Base-by-base conservation (phyloP, 1,140 invertebrate species). In the Ruditapes philippinarum region DNA sequence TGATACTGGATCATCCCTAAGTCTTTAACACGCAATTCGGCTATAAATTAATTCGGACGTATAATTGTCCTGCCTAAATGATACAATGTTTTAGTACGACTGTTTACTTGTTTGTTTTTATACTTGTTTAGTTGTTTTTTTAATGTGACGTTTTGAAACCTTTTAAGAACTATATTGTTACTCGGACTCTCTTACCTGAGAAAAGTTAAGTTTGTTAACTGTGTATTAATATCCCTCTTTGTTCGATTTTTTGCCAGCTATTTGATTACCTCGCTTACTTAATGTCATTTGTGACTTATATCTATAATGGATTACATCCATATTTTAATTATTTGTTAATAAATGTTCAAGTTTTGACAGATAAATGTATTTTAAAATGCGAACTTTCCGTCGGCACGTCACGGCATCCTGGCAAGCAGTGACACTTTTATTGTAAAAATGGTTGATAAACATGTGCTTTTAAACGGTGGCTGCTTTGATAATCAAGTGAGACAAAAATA, bases 311-410 rank as follows among this genome's bases (percentile, higher is more conserved):
- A 70, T 40, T 5, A 70, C 33, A 40, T 70, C 33, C 65, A 36
- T 70, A 70, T 70, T 38, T 70, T 70, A 70, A 70, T 70, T 70
- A 70, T 36, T 22, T 17, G 65, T 70, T 31, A 70, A 70, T 70
- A 38, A 70, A 36, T 70, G 65, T 70, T 70, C 0, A 70, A 70
- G 36, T 70, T 36, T 70, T 70, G 65, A 70, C 65, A 70, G 65
- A 12, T 38, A 38, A 70, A 19, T 70, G 65, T 28, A 70, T 70
- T 38, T 70, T 70, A 70, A 70, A 70, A 65, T 9, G 33, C 22
- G 65, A 70, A 9, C 65, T 70, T 65, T 65, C 60, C 60, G 60
- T 65, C 60, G 25, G 60, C 9, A 65, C 62, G 62, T 65, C 62
- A 65, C 28, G 12, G 62, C 62, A 65, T 65, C 62, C 62, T 65